Evolutionary conservation across 2,888 invertebrate species (phyloP), one percentile per base, ranked within the genome.

Genomic region (Agriopis aurantiaria): DNA sequence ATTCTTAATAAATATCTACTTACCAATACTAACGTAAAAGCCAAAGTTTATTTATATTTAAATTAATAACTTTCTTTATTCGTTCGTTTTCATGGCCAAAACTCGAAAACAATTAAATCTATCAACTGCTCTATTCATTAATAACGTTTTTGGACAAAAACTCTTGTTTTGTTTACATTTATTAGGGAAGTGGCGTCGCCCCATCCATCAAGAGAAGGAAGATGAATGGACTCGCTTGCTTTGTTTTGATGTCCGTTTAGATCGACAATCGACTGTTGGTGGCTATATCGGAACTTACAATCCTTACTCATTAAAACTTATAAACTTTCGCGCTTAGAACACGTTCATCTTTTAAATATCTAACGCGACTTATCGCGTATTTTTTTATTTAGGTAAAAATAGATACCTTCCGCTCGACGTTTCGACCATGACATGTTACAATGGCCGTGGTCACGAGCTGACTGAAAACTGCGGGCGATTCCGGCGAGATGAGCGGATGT

Each of bases 141-240:
- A 89, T 92, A 90, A 90, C 81, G 78, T 86, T 88, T 86, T 85
- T 76, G 82, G 80, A 80, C 82, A 88, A 88, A 92, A 88, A 85
- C 84, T 60, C 49, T 65, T 88, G 88, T 89, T 92, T 92, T 93
- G 93, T 93, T 93, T 93, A 93, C 92, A 89, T 93, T 92, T 92
- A 92, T 93, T 90, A 92, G 89, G 89, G 84, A 85, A 91, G 90
- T 89, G 90, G 86, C 81, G 88, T 84, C 80, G 84, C 81, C 80
- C 85, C 92, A 93, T 93, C 92, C 88, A 93, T 93, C 93, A 92
- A 87, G 82, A 63, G 75, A 83, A 80, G 79, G 85, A 89, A 90
- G 92, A 92, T 85, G 91, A 88, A 92, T 92, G 88, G 87, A 85
- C 68, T 65, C 55, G 81, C 77, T 80, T 78, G 78, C 83, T 78